These are phyloP conservation scores for Machimus rusticus DNA, from an alignment of 2,888 invertebrate genomes.

Conservation along the genomic window DNA sequence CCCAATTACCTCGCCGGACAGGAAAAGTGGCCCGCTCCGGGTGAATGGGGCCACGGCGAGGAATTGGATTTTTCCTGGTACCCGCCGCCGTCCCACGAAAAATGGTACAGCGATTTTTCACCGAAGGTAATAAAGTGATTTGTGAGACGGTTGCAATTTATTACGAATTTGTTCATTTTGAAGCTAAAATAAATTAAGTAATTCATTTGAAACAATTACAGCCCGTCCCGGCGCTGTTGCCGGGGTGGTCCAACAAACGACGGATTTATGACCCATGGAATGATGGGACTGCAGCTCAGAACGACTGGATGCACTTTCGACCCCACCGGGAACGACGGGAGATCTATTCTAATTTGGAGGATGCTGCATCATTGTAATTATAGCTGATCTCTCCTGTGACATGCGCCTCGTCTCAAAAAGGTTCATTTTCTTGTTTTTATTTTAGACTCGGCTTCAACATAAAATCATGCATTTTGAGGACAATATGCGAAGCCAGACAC, in stretches of 20 bases:
- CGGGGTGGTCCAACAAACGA: not conserved
- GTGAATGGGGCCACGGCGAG: not conserved
- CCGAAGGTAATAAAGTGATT: not conserved
- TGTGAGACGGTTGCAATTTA: not conserved
- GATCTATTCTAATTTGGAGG: constrained; percentile 55
- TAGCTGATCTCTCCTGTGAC: not conserved
- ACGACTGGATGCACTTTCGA: constrained; percentile 55
- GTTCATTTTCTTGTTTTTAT: not conserved
- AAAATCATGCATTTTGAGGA: constrained; percentile 68
- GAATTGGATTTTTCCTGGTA: constrained; percentile 13
- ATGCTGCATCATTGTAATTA: constrained; percentile 52
- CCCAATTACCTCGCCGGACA: not conserved
- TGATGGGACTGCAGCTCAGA: not conserved
- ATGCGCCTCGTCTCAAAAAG: not conserved
- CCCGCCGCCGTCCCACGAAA: not conserved
- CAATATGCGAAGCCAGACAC: constrained; percentile 73
- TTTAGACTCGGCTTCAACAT: constrained; percentile 56
- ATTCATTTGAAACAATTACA: not conserved
- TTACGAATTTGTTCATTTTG: not conserved
- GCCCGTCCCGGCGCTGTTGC: not conserved
- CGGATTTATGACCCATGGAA: not conserved
- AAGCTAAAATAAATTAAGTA: not conserved
- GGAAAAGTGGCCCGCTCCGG: not conserved
- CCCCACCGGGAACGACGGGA: constrained; percentile 58
- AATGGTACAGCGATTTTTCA: not conserved